Conservation (phyloP, 1,140 invertebrate genomes). For the Lasioglossum albipes region DNA sequence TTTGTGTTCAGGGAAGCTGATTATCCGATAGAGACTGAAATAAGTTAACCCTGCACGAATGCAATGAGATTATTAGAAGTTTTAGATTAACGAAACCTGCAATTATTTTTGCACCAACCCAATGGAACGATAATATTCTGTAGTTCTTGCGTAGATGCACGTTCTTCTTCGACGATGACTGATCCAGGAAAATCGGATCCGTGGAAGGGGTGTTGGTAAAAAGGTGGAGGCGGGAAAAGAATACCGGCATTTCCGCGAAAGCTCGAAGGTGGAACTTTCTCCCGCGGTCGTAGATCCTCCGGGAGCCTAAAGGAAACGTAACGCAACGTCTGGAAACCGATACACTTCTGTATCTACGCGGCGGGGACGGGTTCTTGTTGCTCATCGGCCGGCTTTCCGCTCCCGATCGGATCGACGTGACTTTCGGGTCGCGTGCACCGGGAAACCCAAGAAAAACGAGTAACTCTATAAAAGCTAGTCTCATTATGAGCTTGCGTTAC, state of each 20-base stretch:
- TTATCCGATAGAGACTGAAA: no score
- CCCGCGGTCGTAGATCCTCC: neutral
- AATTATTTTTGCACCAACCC: no score
- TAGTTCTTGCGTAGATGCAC: no score
- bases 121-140: no score
- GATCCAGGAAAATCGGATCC: neutral
- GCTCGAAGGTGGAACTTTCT: conserved; percentile 29
- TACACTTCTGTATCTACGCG: neutral
- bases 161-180: no score
- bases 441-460: conserved; percentile 43
- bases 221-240: neutral
- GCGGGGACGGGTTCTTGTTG: conserved; percentile 32
- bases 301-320: neutral
- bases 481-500: conserved; percentile 41
- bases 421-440: conserved; percentile 29
- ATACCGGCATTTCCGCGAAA: conserved; percentile 1
- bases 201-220: neutral
- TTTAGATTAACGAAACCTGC: no score
- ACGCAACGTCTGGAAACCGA: neutral
- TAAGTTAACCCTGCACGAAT: no score
- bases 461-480: conserved; percentile 43
- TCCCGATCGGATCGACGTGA: conserved; percentile 33
- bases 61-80: no score
- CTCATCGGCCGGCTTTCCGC: conserved; percentile 18
- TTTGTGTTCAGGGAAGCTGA: no score